Evolutionary conservation across 2,888 invertebrate genomes (phyloP).

Genomic region (Dicyrtomina minuta): DNA sequence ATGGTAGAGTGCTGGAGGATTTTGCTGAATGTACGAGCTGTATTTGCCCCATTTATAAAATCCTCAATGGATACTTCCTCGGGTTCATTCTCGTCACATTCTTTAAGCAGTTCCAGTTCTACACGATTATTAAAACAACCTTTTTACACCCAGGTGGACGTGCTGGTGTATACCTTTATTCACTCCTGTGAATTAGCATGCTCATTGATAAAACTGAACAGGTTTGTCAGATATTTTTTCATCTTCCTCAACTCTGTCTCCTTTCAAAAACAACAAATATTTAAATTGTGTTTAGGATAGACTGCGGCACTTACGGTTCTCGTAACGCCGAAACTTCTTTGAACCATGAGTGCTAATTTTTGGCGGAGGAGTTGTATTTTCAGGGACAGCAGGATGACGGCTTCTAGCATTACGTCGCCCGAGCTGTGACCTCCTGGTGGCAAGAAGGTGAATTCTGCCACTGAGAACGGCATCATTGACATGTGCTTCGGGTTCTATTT

Average conservation of each 20-base stretch:
- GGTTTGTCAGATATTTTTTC: too few relatives aligned
- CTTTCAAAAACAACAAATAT: too few relatives aligned
- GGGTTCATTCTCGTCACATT: slow-evolving; percentile 25
- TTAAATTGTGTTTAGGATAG: too few relatives aligned
- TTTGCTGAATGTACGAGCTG: slow-evolving; percentile 32
- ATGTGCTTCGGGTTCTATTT: slow-evolving; percentile 10
- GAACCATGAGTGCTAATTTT: slow-evolving; percentile 29
- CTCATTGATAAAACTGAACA: too few relatives aligned
- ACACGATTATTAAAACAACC: too few relatives aligned
- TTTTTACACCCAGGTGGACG: too few relatives aligned
- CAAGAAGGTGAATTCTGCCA: slow-evolving; percentile 11
- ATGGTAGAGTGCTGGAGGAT: slow-evolving; percentile 27
- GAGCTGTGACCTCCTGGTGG: slow-evolving; percentile 4
- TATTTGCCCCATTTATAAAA: slow-evolving; percentile 14
- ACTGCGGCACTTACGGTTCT: slow-evolving; percentile 32
- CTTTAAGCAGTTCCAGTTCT: slow-evolving; percentile 30
- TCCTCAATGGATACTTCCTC: slow-evolving; percentile 42
- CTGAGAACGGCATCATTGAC: slow-evolving; percentile 6
- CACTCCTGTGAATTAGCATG: too few relatives aligned
- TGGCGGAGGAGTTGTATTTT: slow-evolving; percentile 32
- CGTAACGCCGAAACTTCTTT: slow-evolving; percentile 40
- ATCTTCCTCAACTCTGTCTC: too few relatives aligned
- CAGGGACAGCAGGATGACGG: slow-evolving; percentile 40
- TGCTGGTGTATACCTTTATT: too few relatives aligned
- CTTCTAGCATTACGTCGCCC: slow-evolving; percentile 17